Conservation (phyloP, 2,888 invertebrate genomes). For the Pristionchus fissidentatus region DNA sequence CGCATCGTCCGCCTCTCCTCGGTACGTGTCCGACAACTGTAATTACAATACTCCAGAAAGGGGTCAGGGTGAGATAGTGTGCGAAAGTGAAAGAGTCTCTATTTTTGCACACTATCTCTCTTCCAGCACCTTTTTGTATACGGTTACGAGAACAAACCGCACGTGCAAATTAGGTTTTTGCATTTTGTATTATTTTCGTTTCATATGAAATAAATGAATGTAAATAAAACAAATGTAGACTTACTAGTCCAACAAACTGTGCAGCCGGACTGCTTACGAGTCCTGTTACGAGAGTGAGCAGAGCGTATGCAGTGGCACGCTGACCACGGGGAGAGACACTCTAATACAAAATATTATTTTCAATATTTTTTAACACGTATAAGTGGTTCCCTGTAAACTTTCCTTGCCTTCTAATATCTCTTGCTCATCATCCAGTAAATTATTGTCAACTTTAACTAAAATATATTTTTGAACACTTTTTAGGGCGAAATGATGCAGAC, state of each 20-base stretch:
- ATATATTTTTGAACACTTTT: too few species aligned
- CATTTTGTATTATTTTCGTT: too few species aligned
- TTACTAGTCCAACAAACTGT: conserved; percentile 31
- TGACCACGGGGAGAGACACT: conserved; percentile 17
- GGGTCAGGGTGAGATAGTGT: too few species aligned
- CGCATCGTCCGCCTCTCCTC: conserved; percentile 23
- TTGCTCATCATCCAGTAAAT: too few species aligned
- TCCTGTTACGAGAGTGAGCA: conserved; percentile 29
- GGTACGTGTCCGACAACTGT: conserved; percentile 16
- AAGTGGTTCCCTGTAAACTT: too few species aligned
- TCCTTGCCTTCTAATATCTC: too few species aligned
- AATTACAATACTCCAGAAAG: background rate
- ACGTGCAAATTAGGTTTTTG: background rate
- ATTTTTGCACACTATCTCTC: too few species aligned
- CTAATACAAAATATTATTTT: background rate
- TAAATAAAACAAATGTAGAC: background rate
- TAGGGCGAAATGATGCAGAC: too few species aligned
- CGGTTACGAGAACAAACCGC: background rate
- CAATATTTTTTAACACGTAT: background rate
- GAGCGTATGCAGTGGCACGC: conserved; percentile 32
- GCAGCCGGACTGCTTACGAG: conserved; percentile 25
- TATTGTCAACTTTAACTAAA: too few species aligned
- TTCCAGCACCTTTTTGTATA: too few species aligned
- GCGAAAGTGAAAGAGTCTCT: background rate
- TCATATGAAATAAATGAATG: too few species aligned